Conservation (phyloP, 1,140 invertebrate species). For the Drosophila sturtevanti region DNA sequence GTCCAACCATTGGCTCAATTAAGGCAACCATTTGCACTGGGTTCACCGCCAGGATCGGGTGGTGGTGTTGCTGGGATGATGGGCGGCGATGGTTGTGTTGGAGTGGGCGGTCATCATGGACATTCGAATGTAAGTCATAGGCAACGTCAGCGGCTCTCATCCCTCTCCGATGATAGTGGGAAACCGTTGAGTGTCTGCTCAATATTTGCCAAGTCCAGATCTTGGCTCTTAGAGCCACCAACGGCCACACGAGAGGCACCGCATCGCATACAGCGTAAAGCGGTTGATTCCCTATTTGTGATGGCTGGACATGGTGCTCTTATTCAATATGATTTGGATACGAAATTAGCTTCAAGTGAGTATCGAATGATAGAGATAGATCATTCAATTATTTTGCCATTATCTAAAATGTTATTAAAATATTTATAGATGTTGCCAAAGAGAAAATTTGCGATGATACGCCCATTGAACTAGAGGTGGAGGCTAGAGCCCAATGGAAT, state of each 20-base stretch:
- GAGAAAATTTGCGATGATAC: constrained; percentile 96
- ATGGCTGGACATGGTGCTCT: constrained; percentile 94
- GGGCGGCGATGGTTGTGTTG: constrained; percentile 11
- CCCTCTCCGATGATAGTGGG: constrained; percentile 87
- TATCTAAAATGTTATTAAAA: no score
- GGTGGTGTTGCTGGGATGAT: constrained; percentile 25
- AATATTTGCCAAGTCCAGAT: constrained; percentile 89
- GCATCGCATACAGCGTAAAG: constrained; percentile 83
- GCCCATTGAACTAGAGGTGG: constrained; percentile 92
- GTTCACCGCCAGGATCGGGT: constrained; percentile 67
- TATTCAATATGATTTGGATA: constrained; percentile 95
- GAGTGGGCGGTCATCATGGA: constrained; percentile 26
- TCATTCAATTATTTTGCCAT: no score
- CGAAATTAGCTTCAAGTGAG: constrained; percentile 87
- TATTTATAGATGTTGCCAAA: constrained; percentile 88
- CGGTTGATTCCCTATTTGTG: constrained; percentile 93
- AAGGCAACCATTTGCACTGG: constrained; percentile 88
- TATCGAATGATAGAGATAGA: constrained; percentile 16
- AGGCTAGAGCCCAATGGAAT: constrained; percentile 94
- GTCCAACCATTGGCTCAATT: constrained; percentile 93
- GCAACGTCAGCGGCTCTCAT: constrained; percentile 87
- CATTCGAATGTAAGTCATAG: constrained; percentile 37
- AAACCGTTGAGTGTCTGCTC: constrained; percentile 89
- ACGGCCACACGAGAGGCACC: constrained; percentile 83
- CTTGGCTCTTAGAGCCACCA: constrained; percentile 87